Evolutionary conservation across 1,140 invertebrate species (phyloP), one percentile per base, ranked within the genome.

Genomic region (Hycleus phaleratus): DNA sequence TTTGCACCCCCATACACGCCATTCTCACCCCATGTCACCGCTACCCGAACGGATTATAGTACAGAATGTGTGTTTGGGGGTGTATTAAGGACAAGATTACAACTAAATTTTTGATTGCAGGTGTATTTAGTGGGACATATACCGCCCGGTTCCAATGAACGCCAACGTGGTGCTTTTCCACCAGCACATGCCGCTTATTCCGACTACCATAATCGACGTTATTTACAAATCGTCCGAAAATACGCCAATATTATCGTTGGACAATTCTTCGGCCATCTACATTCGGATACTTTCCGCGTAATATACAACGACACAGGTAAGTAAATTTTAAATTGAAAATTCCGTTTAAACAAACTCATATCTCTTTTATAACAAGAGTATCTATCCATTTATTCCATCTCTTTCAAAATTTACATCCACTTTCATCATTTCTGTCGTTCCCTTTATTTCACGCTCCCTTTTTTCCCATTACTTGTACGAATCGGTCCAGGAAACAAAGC

Each of bases 241-340:
- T 88, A 88, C 69, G 80, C 86, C 8, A 76, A 82, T 52, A 87
- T 91, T 52, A 95, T 95, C 57, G 83, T 86, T 7, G 92, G 90
- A 26, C 93, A 95, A 74, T 93, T 95, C 75, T 95, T 93, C 67
- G 93, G 92, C 2, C 91, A 95, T 71, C 81, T 90, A 56, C 93
- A 96, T 74, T 90, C 88, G 9, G 93, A 95, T 73, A 89, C 90
- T 0, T 95, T 95, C 71, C 78, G 90, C 5, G 79, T 94, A 38
- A 85, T 92, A 66, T 91, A 91, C 75, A 85, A 83, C 71, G 84
- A 87, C 60, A 79, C 79, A 69, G 82, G 82, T 88, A 77, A 73
- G 70, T 56, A 44, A 12, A 46, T 38, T 59, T 48, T 48, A 32
- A 48, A 48, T 32, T 26, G 38, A 24, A 48, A 48, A 7, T 5